These are phyloP conservation scores for Pangasius krempfi DNA, from an alignment of 2,797 vertebrate species.

Conservation along the genomic window DNA sequence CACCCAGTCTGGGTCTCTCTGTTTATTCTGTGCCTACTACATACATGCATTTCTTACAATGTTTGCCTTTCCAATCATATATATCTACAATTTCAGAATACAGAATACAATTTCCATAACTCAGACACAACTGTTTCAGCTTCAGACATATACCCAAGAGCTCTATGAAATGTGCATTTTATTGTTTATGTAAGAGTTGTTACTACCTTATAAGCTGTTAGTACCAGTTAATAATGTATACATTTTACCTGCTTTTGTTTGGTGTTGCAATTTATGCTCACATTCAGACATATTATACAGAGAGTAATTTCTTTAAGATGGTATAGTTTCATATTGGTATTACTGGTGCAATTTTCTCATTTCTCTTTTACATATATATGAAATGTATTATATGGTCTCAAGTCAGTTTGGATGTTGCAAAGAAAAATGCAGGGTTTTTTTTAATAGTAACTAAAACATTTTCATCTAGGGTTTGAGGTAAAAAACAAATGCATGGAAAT, in stretches of 20 bases:
- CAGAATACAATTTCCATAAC: not conserved
- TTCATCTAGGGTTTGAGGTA: not conserved
- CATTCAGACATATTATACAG: slow-evolving; percentile 42
- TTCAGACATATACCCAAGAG: slow-evolving; percentile 21
- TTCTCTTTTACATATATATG: not conserved
- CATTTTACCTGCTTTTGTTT: slow-evolving; percentile 40
- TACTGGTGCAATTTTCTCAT: not conserved
- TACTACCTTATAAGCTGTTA: slow-evolving; percentile 61
- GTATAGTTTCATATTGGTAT: slow-evolving; percentile 27
- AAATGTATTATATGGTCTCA: slow-evolving; percentile 16
- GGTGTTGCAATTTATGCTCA: slow-evolving; percentile 41
- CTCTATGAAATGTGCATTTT: slow-evolving; percentile 43
- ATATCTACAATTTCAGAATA: slow-evolving; percentile 13
- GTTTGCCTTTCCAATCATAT: slow-evolving; percentile 16
- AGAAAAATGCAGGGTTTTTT: not conserved
- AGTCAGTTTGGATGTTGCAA: not conserved
- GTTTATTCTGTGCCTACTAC: slow-evolving; percentile 27
- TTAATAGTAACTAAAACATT: not conserved
- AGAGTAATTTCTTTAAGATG: slow-evolving; percentile 54
- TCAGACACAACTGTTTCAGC: not conserved
- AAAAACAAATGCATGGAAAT: slow-evolving; percentile 7
- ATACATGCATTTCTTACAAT: slow-evolving; percentile 38
- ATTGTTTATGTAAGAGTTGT: slow-evolving; percentile 76
- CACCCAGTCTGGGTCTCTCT: not conserved
- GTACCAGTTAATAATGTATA: slow-evolving; percentile 15